Percentiles rank a stretch among this genome's conserved stretches.
These are phyloP conservation scores for Zygothrica quintamaculata DNA, from an alignment of 2,888 invertebrate genomes.

Conservation along the genomic window DNA sequence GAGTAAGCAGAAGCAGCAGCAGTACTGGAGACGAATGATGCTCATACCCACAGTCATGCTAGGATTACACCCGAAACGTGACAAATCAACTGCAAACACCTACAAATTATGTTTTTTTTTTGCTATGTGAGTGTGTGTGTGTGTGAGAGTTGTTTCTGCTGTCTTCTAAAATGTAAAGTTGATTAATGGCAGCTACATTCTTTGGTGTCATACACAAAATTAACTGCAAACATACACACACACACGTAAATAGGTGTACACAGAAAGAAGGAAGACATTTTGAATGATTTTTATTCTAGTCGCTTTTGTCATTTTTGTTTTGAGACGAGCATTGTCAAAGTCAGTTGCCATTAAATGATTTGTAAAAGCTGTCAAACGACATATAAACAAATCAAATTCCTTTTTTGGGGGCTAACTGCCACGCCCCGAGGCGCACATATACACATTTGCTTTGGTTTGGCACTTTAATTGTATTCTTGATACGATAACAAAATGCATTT, in stretches of 20 bases:
- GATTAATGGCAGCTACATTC: constrained; percentile 74
- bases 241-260: constrained; percentile 21
- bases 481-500: constrained; percentile 57
- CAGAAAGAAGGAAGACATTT: constrained; percentile 6
- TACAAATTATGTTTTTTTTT: neutral
- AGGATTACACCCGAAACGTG: constrained; percentile 61
- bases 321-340: constrained; percentile 42
- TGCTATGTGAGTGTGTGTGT: too few relatives aligned
- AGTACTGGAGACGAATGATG: constrained; percentile 45
- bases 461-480: constrained; percentile 60
- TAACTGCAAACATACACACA: constrained; percentile 40
- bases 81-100: constrained; percentile 56
- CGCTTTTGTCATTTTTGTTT: constrained; percentile 51
- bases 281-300: constrained; percentile 24
- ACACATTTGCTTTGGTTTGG: constrained; percentile 24
- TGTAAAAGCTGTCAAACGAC: constrained; percentile 50
- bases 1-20: constrained; percentile 18
- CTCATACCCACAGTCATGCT: constrained; percentile 13
- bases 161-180: constrained; percentile 48
- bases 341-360: constrained; percentile 47
- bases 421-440: constrained; percentile 40
- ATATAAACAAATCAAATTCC: constrained; percentile 50
- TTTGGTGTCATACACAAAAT: constrained; percentile 34
- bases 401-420: constrained; percentile 50
- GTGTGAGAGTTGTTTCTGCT: too few relatives aligned